Evolutionary conservation across 2,113 vertebrate genomes (phyloP), one percentile per base, ranked within the genome.

Genomic region (Nycticorax nycticorax): DNA sequence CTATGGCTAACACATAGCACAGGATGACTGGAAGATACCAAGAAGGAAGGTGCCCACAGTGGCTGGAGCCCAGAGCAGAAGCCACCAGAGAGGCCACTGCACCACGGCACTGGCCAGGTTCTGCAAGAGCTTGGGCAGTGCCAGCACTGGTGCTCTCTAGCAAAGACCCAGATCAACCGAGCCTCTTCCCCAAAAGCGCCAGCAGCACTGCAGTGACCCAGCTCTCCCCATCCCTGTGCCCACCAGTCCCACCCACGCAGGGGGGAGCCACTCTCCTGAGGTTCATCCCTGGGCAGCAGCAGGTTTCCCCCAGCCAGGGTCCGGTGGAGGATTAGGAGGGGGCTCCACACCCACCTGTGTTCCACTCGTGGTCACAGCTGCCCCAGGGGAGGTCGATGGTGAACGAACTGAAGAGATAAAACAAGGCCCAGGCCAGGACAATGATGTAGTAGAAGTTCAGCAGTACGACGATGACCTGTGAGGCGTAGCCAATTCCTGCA

Each of bases 391-490:
- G 98, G 94, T 99, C 96, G 8, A 98, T 97, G 74, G 99, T 99
- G 97, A 99, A 99, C 1, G 98, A 99, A 95, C 98, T 98, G 91
- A 98, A 99, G 96, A 99, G 98, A 97, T 98, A 99, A 98, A 99
- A 99, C 95, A 99, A 97, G 50, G 98, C 99, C 99, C 99, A 99
- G 88, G 99, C 99, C 95, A 99, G 97, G 85, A 99, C 99, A 5
- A 99, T 35, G 81, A 99, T 99, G 97, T 99, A 99, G 97, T 99
- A 99, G 96, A 98, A 96, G 96, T 99, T 99, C n/a, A 99, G 98
- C 67, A 99, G 98, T 5, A 97, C 15, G 18, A 98, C 98, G 21
- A 99, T 99, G 86, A 99, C 98, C 97, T 99, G 99, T 5, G 99
- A 99, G 89, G 99, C 99, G 22, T 99, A 99, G 85, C 99, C 99